Evolutionary conservation across 2,888 invertebrate genomes (phyloP), one percentile per base, ranked within the genome.

Genomic region (Papilio gigon): DNA sequence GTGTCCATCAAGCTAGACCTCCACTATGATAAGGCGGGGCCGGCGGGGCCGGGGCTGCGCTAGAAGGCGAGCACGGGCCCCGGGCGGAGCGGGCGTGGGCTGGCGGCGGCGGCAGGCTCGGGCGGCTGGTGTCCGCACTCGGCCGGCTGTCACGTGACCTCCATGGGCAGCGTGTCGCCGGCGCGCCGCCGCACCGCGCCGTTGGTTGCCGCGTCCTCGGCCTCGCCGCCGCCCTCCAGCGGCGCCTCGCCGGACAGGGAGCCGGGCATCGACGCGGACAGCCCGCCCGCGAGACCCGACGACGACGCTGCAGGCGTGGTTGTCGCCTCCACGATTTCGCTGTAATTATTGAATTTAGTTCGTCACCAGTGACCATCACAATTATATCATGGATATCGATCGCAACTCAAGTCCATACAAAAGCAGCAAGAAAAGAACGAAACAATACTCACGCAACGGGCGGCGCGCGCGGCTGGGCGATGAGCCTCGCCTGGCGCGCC

Each of bases 71-170:
- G 44, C 59, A 64, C 25, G 22, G 30, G 53, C 59, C 59, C 37
- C 17, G 53, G 53, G 50, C 27, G 25, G 50, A 56, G 64, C 40
- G 67, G 44, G 20, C 58, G 35, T 12, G 12, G 14, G 56, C 42
- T 27, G 33, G 58, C 35, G 47, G 22, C 60, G 69, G 30, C 50
- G 61, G 59, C 17, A 17, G 50, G 68, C 35, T 33, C 59, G 25
- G 66, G 66, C 59, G 66, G 59, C 33, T 33, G 65, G 12, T 14
- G 53, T 53, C 66, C 42, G 47, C 61, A 33, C 64, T 25, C 61
- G 58, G 62, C 17, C 75, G 72, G 76, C 76, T 81, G 90, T 92
- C 90, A 92, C 90, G 91, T 91, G 82, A 92, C 92, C 82, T 90
- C 88, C 91, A 91, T 89, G 71, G 90, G 90, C 61, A 88, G 80